Evolutionary conservation across 2,797 vertebrate species (phyloP), one percentile per base, ranked within the genome.

Genomic region (Macrochelys suwanniensis): DNA sequence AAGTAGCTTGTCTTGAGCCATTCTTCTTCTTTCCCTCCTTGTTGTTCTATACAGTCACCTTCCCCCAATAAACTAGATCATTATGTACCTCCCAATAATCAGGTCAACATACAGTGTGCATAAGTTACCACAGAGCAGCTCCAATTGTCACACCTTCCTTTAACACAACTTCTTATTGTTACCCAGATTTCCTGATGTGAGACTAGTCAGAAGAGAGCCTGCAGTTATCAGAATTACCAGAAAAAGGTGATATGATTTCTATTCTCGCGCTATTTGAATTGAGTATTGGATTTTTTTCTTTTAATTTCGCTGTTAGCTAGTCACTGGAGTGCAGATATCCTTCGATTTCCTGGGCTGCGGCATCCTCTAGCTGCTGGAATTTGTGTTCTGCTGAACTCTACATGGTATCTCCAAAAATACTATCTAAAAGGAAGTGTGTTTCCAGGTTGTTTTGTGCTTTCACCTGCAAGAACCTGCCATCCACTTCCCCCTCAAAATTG

Each of bases 401-500:
- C 5, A 25, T 45, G 82, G 61, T 96, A 79, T 92, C 96, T 96
- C 56, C 59, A 95, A 82, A 95, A 91, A 90, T 81, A 77, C 76
- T 61, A 11, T 76, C 91, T 96, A 91, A 93, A 93, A 92, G 87
- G 56, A 95, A 96, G 97, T 92, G 28, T 89, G 78, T 90, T 96
- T 95, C 91, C 50, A 89, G 31, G 2, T 8, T 82, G 17, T 56
- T 96, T 93, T 90, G 45, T 94, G 59, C 26, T 95, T 93, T 92
- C 74, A 84, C 37, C 47, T 45, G 71, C 59, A 86, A 93, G 85
- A 91, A 89, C 87, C 51, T 92, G 84, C 84, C 88, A 95, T 53
- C 21, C 19, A 94, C 93, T 94, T 88, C 79, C 56, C 50, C 79
- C 42, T 80, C 86, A 85, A 96, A 93, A 84, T 28, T 95, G 78